A percentile compares a stretch with the other conserved stretches of the same genome.
phyloP scores from a whole-genome alignment of 2,888 invertebrate genomes.

The Zhuqinia jingwanae region DNA sequence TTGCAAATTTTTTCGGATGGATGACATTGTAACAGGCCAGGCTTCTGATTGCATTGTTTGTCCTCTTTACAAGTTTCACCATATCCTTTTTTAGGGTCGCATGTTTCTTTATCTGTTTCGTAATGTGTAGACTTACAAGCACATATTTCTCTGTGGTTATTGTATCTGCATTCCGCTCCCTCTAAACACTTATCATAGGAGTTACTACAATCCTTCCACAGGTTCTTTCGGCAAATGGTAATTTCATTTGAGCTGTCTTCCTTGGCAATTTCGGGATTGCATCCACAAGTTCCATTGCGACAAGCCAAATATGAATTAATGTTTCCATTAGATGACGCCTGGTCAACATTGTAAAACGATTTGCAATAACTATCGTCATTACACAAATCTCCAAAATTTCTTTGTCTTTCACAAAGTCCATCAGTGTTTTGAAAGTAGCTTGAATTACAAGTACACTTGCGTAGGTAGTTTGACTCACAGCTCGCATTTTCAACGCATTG shows the following conservation, averaged over 20 bases:
- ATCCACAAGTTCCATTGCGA: not conserved
- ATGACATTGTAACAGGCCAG: no score
- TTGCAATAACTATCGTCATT: not conserved
- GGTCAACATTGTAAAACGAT: not conserved
- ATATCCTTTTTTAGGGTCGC: not conserved
- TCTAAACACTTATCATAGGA: no score
- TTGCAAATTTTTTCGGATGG: no score
- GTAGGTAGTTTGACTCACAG: not conserved
- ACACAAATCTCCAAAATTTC: not conserved
- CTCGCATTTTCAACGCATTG: not conserved
- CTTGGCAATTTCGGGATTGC: not conserved
- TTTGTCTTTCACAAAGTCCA: not conserved
- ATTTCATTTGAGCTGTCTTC: no score
- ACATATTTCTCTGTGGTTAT: not conserved
- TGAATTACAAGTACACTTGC: not conserved
- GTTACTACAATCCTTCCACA: no score
- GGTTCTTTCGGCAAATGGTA: no score
- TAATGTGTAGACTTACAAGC: not conserved
- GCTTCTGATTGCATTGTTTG: not conserved
- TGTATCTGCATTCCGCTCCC: no score
- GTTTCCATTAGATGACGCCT: not conserved
- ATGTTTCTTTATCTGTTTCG: not conserved
- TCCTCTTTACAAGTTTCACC: not conserved
- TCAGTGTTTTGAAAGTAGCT: not conserved
- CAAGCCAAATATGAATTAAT: not conserved